Base-by-base conservation (phyloP, 2,797 vertebrate genomes). In the Smutsia temminckii region DNA sequence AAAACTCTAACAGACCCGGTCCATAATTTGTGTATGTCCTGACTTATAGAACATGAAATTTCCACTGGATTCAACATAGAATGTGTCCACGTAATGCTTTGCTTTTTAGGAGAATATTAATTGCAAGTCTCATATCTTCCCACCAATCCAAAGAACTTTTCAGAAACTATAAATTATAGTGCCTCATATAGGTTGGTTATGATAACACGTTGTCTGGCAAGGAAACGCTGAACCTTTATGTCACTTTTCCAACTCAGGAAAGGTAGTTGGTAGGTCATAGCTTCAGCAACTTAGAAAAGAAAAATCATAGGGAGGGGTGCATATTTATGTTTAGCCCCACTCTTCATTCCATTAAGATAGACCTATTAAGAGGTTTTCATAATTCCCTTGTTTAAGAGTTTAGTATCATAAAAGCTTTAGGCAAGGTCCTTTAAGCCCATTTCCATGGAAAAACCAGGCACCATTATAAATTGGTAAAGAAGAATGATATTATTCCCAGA, bases 111-210 rank as follows among this genome's bases (percentile, higher is more conserved):
- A 53, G 37, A 90, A 77, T 86, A 78, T 79, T 90, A 91, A 96
- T 72, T 96, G 55, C 55, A 94, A 42, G 84, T 87, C 78, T 96
- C 53, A 6, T 94, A 64, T 96, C 95, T 94, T 93, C 92, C 85
- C 42, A 84, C 69, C 91, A 93, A 91, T 78, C 34, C 80, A 93
- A 92, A 63, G 78, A 92, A 66, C 85, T 92, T 12, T 85, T 95
- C 46, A 93, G 53, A 83, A 94, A 80, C 88, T 89, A 68, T 96
- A 91, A 93, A 93, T 75, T 68, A 92, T 64, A 95, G 61, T 75
- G n/a, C 80, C 96, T 94, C 85, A 72, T 68, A 53, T 57, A 94
- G 74, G 78, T 96, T 81, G 53, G 40, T 92, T 92, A 86, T 92
- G 68, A 87, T 84, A 93, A 91, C 55, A 95, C 83, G 42, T 86